Evolutionary conservation across 2,888 invertebrate species (phyloP).

Genomic region (Epirrhoe tristata): DNA sequence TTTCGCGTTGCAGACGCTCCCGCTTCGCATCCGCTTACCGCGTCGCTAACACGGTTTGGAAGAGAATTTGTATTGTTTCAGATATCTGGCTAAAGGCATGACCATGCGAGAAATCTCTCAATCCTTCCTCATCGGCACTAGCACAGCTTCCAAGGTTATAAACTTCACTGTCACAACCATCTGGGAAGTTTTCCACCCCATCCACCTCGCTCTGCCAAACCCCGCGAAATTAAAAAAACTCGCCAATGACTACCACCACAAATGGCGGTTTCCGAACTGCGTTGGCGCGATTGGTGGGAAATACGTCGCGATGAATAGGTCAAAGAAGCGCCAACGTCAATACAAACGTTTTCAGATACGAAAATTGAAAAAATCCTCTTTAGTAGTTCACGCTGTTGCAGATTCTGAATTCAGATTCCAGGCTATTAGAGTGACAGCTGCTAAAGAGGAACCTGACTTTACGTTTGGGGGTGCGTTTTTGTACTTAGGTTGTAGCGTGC

Average conservation of each 20-base stretch:
- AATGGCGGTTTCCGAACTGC: constrained; percentile 42
- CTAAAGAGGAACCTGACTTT: constrained; percentile 21
- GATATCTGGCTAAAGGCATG: constrained; percentile 36
- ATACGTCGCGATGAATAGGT: constrained; percentile 28
- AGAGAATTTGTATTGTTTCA: constrained; percentile 17
- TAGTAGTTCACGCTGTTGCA: constrained; percentile 31
- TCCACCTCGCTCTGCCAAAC: constrained; percentile 27
- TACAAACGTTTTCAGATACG: constrained; percentile 12
- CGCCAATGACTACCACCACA: constrained; percentile 31
- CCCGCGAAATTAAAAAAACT: constrained; percentile 18
- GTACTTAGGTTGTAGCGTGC: constrained; percentile 31
- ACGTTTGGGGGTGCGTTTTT: constrained; percentile 29
- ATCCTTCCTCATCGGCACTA: constrained; percentile 21
- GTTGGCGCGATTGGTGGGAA: constrained; percentile 42
- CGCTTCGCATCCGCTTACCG: no score
- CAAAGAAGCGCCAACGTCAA: constrained; percentile 4
- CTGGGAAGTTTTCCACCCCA: constrained; percentile 23
- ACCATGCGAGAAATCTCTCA: constrained; percentile 30
- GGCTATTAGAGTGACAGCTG: constrained; percentile 19
- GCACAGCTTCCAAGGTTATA: constrained; percentile 29
- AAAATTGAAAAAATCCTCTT: constrained; percentile 12
- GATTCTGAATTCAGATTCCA: constrained; percentile 38
- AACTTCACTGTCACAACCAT: constrained; percentile 28
- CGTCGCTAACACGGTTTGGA: no score
- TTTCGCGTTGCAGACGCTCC: no score